These are phyloP conservation scores for Ciconia boyciana DNA, from an alignment of 2,113 vertebrate species.

Conservation along the genomic window DNA sequence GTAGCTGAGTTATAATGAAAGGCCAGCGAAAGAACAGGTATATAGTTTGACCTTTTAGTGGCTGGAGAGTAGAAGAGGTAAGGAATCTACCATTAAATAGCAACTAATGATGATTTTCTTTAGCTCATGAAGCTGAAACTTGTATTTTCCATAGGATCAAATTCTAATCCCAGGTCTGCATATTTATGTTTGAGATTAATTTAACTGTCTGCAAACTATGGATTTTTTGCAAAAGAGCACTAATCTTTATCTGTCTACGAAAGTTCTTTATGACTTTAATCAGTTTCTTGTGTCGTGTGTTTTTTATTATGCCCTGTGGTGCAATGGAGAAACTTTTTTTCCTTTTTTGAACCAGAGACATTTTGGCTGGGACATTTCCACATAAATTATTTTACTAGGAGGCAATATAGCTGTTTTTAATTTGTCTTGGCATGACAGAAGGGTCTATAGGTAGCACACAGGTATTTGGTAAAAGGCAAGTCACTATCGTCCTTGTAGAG, in stretches of 20 bases:
- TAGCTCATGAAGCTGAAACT: background rate
- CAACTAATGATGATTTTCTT: background rate
- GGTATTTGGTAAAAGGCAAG: background rate
- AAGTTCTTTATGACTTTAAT: conserved; percentile 29
- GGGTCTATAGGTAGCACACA: background rate
- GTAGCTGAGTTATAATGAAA: background rate
- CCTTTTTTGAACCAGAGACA: background rate
- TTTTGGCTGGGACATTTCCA: background rate
- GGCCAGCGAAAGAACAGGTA: background rate
- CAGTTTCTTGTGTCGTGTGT: background rate
- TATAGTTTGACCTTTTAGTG: background rate
- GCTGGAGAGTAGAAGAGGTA: background rate
- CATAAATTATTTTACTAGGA: background rate
- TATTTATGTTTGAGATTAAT: conserved; percentile 17
- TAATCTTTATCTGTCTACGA: background rate
- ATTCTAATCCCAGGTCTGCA: background rate
- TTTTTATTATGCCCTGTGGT: conserved; percentile 6
- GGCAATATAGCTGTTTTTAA: background rate
- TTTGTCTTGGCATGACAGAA: background rate
- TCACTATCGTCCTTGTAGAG: background rate
- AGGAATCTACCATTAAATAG: background rate
- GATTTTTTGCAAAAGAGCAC: background rate
- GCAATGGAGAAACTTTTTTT: background rate
- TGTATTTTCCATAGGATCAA: conserved; percentile 1
- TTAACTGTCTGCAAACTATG: background rate